Conservation (phyloP, 1,140 invertebrate genomes). For the Formica exsecta region DNA sequence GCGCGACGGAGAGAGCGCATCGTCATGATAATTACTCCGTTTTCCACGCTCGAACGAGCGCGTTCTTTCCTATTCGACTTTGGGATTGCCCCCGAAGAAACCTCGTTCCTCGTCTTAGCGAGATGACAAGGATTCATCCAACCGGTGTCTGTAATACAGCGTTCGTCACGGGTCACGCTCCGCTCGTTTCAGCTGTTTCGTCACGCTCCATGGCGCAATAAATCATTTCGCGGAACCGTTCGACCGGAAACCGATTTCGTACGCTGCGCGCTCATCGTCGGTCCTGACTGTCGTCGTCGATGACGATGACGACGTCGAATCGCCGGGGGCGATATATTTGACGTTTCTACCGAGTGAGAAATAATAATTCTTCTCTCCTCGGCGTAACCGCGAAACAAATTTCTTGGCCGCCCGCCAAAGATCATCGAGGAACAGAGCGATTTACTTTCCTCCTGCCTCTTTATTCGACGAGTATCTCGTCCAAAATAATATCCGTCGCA, state of each 20-base stretch:
- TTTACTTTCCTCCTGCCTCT: slow-evolving; percentile 36
- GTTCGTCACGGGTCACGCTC: slow-evolving; percentile 82
- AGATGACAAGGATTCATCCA: slow-evolving; percentile 81
- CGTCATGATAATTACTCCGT: slow-evolving; percentile 82
- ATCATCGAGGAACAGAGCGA: slow-evolving; percentile 26
- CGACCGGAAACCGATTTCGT: slow-evolving; percentile 85
- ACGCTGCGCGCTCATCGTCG: slow-evolving; percentile 74
- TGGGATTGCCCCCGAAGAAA: slow-evolving; percentile 7
- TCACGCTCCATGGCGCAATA: slow-evolving; percentile 84
- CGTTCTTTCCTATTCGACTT: slow-evolving; percentile 33
- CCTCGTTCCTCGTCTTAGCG: neutral
- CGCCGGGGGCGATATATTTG: slow-evolving; percentile 57
- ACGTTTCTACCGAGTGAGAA: slow-evolving; percentile 69
- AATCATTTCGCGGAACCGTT: slow-evolving; percentile 85
- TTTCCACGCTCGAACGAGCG: slow-evolving; percentile 80
- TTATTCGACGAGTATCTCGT: slow-evolving; percentile 49
- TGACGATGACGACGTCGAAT: slow-evolving; percentile 35
- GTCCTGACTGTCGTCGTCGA: slow-evolving; percentile 48
- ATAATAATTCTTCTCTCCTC: slow-evolving; percentile 65
- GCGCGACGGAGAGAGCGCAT: slow-evolving; percentile 68
- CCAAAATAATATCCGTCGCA: slow-evolving; percentile 18
- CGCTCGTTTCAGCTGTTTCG: slow-evolving; percentile 71
- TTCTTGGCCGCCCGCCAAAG: slow-evolving; percentile 31
- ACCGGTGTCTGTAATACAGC: slow-evolving; percentile 70
- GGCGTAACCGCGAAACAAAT: slow-evolving; percentile 58